These are phyloP conservation scores for Cranoglanis bouderius DNA, from an alignment of 2,113 vertebrate genomes.

Conservation along the genomic window DNA sequence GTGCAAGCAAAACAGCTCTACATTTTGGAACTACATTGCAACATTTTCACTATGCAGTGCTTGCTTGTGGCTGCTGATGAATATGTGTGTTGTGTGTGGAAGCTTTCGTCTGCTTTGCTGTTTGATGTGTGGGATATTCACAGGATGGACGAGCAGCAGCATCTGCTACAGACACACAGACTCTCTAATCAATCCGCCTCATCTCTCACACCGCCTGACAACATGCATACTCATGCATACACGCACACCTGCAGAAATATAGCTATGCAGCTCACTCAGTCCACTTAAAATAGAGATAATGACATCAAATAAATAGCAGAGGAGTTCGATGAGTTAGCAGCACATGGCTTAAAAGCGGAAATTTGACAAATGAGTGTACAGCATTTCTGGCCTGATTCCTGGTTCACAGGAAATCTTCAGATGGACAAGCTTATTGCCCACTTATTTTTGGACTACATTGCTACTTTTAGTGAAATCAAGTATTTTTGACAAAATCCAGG, in stretches of 20 bases:
- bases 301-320: slow-evolving; percentile 17
- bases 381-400: neutral
- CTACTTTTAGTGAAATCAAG: neutral
- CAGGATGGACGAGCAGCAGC: slow-evolving; percentile 49
- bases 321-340: slow-evolving; percentile 18
- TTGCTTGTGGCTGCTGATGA: neutral
- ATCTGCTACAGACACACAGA: slow-evolving; percentile 54
- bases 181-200: slow-evolving; percentile 52
- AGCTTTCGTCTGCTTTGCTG: slow-evolving; percentile 38
- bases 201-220: slow-evolving; percentile 61
- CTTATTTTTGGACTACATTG: neutral
- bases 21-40: neutral
- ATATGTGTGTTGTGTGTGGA: slow-evolving; percentile 38
- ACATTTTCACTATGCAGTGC: neutral
- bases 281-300: slow-evolving; percentile 27
- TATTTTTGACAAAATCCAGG: neutral
- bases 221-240: slow-evolving; percentile 28
- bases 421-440: neutral
- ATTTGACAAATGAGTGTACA: slow-evolving; percentile 18
- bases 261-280: neutral
- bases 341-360: slow-evolving; percentile 2
- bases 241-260: slow-evolving; percentile 10
- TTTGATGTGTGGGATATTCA: slow-evolving; percentile 57
- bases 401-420: neutral
- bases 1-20: neutral